Evolutionary conservation across 2,888 invertebrate genomes (phyloP).

Genomic region (Phytoseiulus persimilis): DNA sequence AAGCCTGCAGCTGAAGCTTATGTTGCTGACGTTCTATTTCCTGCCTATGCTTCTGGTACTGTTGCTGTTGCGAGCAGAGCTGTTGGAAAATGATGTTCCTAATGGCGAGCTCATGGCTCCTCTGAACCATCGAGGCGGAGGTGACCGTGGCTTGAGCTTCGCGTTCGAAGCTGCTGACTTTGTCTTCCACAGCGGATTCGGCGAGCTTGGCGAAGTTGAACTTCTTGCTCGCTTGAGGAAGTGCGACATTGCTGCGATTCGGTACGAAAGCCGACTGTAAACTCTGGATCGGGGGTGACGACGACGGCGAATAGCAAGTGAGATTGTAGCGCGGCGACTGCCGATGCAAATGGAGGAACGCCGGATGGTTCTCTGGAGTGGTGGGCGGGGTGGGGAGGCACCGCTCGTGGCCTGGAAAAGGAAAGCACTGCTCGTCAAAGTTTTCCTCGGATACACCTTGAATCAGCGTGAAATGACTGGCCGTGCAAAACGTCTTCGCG

Average conservation of each 20-base stretch:
- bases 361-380: constrained; percentile 19
- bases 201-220: constrained; percentile 33
- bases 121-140: background rate
- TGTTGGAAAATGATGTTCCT: constrained; percentile 8
- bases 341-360: constrained; percentile 20
- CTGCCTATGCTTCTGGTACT: background rate
- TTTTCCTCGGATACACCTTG: background rate
- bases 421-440: background rate
- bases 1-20: background rate
- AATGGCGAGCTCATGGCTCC: constrained; percentile 1
- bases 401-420: constrained; percentile 14
- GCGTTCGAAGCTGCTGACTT: background rate
- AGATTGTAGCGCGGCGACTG: constrained; percentile 10
- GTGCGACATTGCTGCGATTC: background rate
- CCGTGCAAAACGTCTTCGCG: background rate
- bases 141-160: background rate
- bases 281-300: constrained; percentile 6
- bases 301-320: constrained; percentile 19
- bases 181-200: constrained; percentile 28
- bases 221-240: background rate
- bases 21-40: background rate
- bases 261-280: constrained; percentile 5
- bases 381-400: constrained; percentile 14
- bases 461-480: background rate
- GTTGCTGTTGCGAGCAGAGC: constrained; percentile 20